These are phyloP conservation scores for Drosophila nigricruria DNA, from an alignment of 2,888 invertebrate genomes.

Conservation along the genomic window DNA sequence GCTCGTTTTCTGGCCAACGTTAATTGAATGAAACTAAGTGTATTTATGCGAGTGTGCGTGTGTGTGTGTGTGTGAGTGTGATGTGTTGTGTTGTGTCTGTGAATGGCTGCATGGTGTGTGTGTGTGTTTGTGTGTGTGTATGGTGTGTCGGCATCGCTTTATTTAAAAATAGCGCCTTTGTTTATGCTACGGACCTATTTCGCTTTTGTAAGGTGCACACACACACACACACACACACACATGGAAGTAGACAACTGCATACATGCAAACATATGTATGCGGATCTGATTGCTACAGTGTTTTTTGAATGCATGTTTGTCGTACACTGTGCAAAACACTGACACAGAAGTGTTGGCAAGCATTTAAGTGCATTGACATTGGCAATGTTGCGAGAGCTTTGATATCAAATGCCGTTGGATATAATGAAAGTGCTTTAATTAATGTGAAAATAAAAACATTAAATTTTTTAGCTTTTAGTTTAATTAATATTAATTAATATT, in stretches of 20 bases:
- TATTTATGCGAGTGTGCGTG: constrained; percentile 33
- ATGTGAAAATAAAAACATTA: neutral
- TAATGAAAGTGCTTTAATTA: constrained; percentile 1
- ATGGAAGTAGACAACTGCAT: constrained; percentile 9
- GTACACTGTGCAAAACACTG: constrained; percentile 13
- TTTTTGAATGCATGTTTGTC: constrained; percentile 4
- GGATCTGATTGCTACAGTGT: constrained; percentile 15
- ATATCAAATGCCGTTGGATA: neutral
- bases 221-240: constrained; percentile 1
- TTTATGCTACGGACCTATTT: constrained; percentile 47
- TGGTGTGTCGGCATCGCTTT: constrained; percentile 49
- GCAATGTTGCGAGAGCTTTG: constrained; percentile 2
- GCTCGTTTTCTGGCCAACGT: constrained; percentile 43
- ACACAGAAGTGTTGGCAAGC: neutral
- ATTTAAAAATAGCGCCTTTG: constrained; percentile 64
- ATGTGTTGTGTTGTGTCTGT: constrained; percentile 19
- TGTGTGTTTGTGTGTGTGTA: constrained; percentile 8
- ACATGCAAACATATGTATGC: constrained; percentile 7
- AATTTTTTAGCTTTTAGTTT: neutral
- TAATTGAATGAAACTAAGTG: constrained; percentile 61
- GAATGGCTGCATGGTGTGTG: neutral
- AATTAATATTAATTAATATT: neutral
- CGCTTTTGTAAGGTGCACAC: constrained; percentile 37
- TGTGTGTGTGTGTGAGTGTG: constrained; percentile 7
- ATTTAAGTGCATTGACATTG: constrained; percentile 11